Evolutionary conservation across 2,888 invertebrate genomes (phyloP), one percentile per base, ranked within the genome.

Genomic region (Salticus scenicus): DNA sequence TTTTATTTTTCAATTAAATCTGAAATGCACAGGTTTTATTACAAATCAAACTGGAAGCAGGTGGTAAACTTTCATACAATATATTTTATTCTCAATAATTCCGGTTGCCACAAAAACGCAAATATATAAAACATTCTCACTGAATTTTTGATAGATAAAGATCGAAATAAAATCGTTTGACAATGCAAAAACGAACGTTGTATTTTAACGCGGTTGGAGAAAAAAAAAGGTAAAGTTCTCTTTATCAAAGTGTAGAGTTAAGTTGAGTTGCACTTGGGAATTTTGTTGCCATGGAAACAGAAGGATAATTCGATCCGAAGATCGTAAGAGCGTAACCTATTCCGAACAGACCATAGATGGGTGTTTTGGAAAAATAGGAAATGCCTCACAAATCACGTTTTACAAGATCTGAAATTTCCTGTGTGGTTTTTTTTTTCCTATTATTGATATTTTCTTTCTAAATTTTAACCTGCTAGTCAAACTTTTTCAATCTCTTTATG

Each of bases 291-390:
- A 57, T 57, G 57, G 77, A 51, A 77, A 77, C 77, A 14, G 57
- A 33, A 57, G 37, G 76, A 77, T 77, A 70, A 77, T 77, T 77
- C 70, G 77, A 77, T 77, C 77, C 77, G 14, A 57, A 75, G 41
- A 37, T 42, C 75, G 57, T 57, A 24, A 42, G 75, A 37, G 74
- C 64, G 74, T 64, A 74, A 74, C 77, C 57, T 70, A 70, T 77
- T 77, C 77, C 24, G 24, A 12, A 12, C 57, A 5, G 24, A 5
- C 17, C 20, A 27, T 73, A 51, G 70, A 70, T 30, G 57, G 57
- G 77, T 69, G 47, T 70, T 77, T 77, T 57, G 37, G 37, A 77
- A 33, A 57, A n/a, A n/a, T n/a, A n/a, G 77, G 28, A 70, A 37
- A 37, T 37, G 70, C 57, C 33, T 70, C 57, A 27, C 70, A 77